Evolutionary conservation across 2,113 vertebrate genomes (phyloP), one percentile per base, ranked within the genome.

Genomic region (Zosterops borbonicus): DNA sequence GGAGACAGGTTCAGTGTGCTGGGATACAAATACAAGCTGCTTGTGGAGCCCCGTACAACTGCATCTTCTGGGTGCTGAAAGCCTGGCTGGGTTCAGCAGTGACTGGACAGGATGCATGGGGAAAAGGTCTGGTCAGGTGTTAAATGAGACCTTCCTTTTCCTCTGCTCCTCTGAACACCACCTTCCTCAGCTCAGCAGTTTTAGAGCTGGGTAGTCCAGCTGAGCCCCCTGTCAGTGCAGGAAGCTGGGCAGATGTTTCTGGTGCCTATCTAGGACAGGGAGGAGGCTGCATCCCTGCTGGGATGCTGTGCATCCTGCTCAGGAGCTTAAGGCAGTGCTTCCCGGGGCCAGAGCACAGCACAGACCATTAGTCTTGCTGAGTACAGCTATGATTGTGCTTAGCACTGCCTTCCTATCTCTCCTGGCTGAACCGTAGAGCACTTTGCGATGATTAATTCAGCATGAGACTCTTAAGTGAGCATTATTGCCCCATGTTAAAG

Each of bases 391-490:
- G 70, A 76, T 53, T 4, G 6, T 90, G 63, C 49, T 39, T 88
- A 69, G 63, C 0, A 1, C 90, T 85, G 89, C 68, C 82, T 83
- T 88, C n/a, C 70, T 60, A 5, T 60, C 80, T 90, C 87, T 87
- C 2, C 8, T 58, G 62, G 63, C 63, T 87, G 94, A 85, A 62
- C 71, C 2, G 5, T 64, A 42, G 87, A 92, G 82, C 47, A 47
- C 70, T 95, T 92, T 74, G 85, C 71, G 63, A n/a, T 12, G 24
- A 80, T 94, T 90, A 90, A 91, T 96, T 93, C 82, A 67, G 82
- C 52, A 3, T 60, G 91, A 83, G 56, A 23, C 78, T 88, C 55
- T 83, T 73, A 91, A 91, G 84, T 44, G 63, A 83, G 42, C 49
- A 4, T 87, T 92, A 85, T 55, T 87, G 81, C 52, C 67, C 53